A percentile compares a stretch with the other conserved stretches of the same genome.
Conservation (phyloP, 2,888 invertebrate genomes). For the Nasonia oneida region DNA sequence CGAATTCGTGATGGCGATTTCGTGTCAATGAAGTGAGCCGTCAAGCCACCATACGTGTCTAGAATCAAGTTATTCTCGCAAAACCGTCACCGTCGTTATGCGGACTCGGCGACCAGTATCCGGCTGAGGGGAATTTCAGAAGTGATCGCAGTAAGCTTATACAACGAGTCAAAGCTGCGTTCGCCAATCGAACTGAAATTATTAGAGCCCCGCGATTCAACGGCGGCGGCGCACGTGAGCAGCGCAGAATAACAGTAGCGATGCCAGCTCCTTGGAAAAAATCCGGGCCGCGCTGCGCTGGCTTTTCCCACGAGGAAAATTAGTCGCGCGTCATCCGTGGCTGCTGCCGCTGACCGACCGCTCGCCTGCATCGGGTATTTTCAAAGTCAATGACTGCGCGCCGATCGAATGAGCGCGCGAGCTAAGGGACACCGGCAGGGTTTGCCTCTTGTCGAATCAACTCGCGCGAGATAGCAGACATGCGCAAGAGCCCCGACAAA, state of each 20-base stretch:
- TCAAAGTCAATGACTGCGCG: conserved; percentile 69
- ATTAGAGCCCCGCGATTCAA: not conserved
- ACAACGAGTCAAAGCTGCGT: not conserved
- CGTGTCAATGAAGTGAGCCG: not conserved
- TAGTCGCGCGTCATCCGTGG: conserved; percentile 19
- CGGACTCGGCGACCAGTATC: no score
- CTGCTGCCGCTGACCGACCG: conserved; percentile 62
- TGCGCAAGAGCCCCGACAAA: not conserved
- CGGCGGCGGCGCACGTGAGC: not conserved
- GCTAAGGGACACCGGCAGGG: no score
- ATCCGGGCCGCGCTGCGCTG: not conserved
- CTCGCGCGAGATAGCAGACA: no score
- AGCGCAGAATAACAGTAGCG: no score
- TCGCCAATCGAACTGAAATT: not conserved
- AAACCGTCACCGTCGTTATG: not conserved
- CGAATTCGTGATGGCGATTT: not conserved
- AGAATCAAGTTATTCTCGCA: not conserved
- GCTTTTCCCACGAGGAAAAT: conserved; percentile 19
- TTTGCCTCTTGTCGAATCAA: no score
- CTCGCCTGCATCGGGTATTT: conserved; percentile 66
- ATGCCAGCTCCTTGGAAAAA: not conserved
- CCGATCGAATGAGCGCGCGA: no score
- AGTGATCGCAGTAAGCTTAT: not conserved
- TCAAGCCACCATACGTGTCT: not conserved
- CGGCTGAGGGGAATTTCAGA: not conserved